These are phyloP conservation scores for Julus scanicus DNA, from an alignment of 2,888 invertebrate genomes.

Conservation along the genomic window DNA sequence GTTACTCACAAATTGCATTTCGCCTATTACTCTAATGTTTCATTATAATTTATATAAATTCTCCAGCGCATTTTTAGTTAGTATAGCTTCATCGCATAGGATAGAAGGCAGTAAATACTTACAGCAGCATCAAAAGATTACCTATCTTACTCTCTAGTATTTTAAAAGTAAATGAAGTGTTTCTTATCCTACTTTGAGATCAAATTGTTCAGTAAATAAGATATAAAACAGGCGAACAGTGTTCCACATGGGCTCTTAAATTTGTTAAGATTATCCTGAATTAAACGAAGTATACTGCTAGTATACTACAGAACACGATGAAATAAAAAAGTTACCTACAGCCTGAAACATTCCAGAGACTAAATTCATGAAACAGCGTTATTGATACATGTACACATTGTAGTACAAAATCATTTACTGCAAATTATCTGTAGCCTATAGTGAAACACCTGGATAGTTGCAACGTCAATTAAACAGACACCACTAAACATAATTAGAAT, in stretches of 20 bases:
- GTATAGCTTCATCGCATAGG: neutral
- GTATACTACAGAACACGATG: too few species aligned
- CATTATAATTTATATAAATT: neutral
- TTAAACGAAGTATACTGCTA: neutral
- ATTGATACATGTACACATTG: too few species aligned
- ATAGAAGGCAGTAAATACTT: neutral
- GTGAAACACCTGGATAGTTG: too few species aligned
- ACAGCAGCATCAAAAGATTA: neutral
- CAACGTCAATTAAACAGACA: too few species aligned
- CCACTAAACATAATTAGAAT: too few species aligned
- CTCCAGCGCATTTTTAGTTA: neutral
- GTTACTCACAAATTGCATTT: neutral
- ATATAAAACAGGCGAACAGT: neutral
- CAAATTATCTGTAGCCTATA: too few species aligned
- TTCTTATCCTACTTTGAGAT: neutral
- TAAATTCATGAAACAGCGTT: too few species aligned
- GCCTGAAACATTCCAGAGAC: too few species aligned
- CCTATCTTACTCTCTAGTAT: neutral
- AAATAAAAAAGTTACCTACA: too few species aligned
- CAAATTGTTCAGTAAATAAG: conserved; percentile 23
- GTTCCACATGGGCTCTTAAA: neutral
- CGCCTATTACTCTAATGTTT: neutral
- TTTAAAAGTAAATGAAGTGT: neutral
- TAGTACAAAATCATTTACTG: too few species aligned
- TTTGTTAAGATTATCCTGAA: neutral